Evolutionary conservation across 2,888 invertebrate species (phyloP).

Genomic region (Metalampra italica): DNA sequence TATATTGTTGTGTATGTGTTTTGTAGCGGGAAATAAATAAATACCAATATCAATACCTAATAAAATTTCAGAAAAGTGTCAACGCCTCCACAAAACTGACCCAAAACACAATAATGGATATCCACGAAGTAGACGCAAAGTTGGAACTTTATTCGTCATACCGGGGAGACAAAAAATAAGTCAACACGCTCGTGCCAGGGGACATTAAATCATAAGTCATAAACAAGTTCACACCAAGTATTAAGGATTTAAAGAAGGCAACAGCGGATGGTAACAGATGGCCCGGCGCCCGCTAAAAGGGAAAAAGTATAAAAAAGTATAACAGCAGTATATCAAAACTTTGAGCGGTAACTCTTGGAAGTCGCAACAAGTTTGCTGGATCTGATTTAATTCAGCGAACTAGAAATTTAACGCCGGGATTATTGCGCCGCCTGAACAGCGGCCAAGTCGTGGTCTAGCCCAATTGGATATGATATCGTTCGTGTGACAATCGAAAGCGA

Average conservation of each 20-base stretch:
- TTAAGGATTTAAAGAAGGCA: not conserved
- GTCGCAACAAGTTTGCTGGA: constrained; percentile 2
- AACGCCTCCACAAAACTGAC: too few species aligned
- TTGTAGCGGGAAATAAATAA: too few species aligned
- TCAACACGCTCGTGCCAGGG: not conserved
- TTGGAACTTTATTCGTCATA: too few species aligned
- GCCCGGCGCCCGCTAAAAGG: not conserved
- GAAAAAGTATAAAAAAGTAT: constrained; percentile 1
- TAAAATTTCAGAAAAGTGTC: too few species aligned
- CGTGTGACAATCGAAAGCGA: too few species aligned
- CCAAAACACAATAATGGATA: too few species aligned
- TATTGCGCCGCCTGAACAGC: not conserved
- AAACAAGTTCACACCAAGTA: not conserved
- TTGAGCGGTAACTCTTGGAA: not conserved
- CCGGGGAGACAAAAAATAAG: too few species aligned
- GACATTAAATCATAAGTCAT: not conserved
- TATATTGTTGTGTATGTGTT: too few species aligned
- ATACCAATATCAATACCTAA: too few species aligned
- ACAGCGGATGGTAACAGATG: not conserved
- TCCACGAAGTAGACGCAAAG: too few species aligned
- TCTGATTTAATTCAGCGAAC: not conserved
- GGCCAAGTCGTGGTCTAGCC: too few species aligned
- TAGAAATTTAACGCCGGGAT: not conserved
- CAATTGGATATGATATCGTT: too few species aligned
- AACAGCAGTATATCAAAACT: constrained; percentile 9